Evolutionary conservation across 2,888 invertebrate genomes (phyloP), one percentile per base, ranked within the genome.

Genomic region (Sinopyrophorus schimmeli): DNA sequence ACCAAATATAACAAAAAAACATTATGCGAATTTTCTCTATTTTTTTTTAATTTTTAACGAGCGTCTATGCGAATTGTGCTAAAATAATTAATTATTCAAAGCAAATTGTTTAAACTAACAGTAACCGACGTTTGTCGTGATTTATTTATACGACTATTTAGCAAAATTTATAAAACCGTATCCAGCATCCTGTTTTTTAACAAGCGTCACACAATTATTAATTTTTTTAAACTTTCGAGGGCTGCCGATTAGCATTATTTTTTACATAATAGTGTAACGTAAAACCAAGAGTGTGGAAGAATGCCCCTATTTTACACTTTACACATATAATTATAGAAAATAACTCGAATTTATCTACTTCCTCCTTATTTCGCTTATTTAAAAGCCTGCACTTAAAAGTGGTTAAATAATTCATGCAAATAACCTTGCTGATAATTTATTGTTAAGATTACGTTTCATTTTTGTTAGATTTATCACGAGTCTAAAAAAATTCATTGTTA

Each of bases 181-280:
- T 24, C 38, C 5, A 11, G 15, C 26, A 35, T 44, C 43, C 43
- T 44, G 43, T 28, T 18, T 44, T n/a, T 28, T 44, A 44, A 44
- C 27, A 18, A 35, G 24, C 35, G n/a, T n/a, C n/a, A n/a, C n/a
- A n/a, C n/a, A n/a, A n/a, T n/a, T n/a, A 20, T 44, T 43, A 34
- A 35, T 43, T 43, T 20, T 12, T 5, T 24, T 24, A 24, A n/a
- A 21, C 11, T 9, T 9, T 3, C n/a, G n/a, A n/a, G n/a, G n/a
- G n/a, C n/a, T n/a, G n/a, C n/a, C n/a, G n/a, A n/a, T n/a, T n/a
- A n/a, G n/a, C n/a, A n/a, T n/a, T n/a, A n/a, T n/a, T n/a, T n/a
- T n/a, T n/a, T n/a, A n/a, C n/a, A n/a, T n/a, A n/a, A n/a, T n/a
- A n/a, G n/a, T n/a, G n/a, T n/a, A n/a, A n/a, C n/a, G n/a, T n/a